These are phyloP conservation scores for Lucinisca nassula DNA, from an alignment of 2,888 invertebrate species.

Conservation along the genomic window DNA sequence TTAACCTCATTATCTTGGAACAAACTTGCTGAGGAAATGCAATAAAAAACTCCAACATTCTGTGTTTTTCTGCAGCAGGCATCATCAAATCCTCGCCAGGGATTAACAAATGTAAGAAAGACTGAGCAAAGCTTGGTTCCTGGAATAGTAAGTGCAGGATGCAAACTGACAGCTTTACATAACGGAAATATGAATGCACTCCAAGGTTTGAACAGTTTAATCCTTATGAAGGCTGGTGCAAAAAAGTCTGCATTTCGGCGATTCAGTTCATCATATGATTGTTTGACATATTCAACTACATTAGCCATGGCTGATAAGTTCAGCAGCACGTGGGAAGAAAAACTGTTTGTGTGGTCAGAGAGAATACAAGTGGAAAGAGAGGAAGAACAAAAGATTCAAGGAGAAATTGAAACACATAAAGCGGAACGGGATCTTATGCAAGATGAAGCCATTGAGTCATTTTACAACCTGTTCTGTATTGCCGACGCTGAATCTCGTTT, in stretches of 20 bases:
- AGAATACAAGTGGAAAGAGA: background rate
- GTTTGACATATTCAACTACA: conserved; percentile 29
- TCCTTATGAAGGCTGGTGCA: conserved; percentile 40
- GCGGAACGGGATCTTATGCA: background rate
- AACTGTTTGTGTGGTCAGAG: background rate
- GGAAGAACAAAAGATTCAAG: background rate
- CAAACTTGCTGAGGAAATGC: background rate
- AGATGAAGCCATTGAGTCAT: background rate
- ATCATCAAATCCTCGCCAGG: background rate
- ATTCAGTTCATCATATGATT: conserved; percentile 35
- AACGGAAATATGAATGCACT: conserved; percentile 27
- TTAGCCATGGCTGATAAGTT: conserved; percentile 23
- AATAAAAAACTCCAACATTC: background rate
- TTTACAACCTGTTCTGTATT: background rate
- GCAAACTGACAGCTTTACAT: conserved; percentile 27
- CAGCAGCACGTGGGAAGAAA: conserved; percentile 15
- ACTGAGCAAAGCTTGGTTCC: conserved; percentile 18
- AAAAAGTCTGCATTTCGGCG: conserved; percentile 50
- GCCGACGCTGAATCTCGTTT: no score
- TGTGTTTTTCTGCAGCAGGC: background rate
- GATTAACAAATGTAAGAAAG: background rate
- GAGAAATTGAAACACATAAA: background rate
- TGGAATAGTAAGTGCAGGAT: conserved; percentile 29
- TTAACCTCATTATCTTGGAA: background rate
- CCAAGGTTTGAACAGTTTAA: conserved; percentile 26